phyloP scores from a whole-genome alignment of 2,888 invertebrate genomes.

The Panzeria rudis region DNA sequence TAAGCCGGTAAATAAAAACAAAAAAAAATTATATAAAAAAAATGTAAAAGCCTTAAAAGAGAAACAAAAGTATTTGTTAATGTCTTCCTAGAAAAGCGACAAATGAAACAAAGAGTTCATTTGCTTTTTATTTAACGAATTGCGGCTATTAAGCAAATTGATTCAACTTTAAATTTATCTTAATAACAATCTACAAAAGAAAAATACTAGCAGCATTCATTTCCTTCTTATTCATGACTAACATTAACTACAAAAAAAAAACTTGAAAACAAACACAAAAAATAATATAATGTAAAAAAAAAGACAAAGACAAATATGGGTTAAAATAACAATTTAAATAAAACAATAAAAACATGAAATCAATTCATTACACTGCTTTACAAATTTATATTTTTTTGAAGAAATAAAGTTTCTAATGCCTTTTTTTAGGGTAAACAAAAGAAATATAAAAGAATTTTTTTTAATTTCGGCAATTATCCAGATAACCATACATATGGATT shows the following conservation, averaged over 20 bases:
- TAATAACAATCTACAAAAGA: conserved; percentile 80
- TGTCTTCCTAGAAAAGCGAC: conserved; percentile 9
- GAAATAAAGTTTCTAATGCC: too few relatives aligned
- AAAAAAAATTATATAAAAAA: not conserved
- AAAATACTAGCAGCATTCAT: conserved; percentile 1
- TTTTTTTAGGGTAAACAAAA: too few relatives aligned
- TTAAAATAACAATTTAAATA: conserved; percentile 60
- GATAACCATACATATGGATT: too few relatives aligned
- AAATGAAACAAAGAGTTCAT: conserved; percentile 63
- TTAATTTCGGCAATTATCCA: too few relatives aligned
- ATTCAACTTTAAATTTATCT: conserved; percentile 82
- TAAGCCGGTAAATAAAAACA: not conserved
- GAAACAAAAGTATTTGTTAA: conserved; percentile 52
- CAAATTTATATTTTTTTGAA: too few relatives aligned
- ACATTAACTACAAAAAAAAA: too few relatives aligned
- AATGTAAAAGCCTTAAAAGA: conserved; percentile 18
- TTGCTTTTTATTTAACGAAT: conserved; percentile 76
- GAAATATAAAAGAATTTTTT: too few relatives aligned
- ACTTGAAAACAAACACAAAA: not conserved
- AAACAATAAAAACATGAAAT: not conserved
- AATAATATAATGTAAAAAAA: conserved; percentile 5
- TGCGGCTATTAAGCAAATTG: conserved; percentile 82
- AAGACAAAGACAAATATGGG: conserved; percentile 50
- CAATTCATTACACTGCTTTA: conserved; percentile 20
- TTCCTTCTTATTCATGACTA: not conserved